Percentiles rank a stretch among this genome's conserved stretches.
phyloP scores from a whole-genome alignment of 2,797 vertebrate genomes.

The Lagodon rhomboides region DNA sequence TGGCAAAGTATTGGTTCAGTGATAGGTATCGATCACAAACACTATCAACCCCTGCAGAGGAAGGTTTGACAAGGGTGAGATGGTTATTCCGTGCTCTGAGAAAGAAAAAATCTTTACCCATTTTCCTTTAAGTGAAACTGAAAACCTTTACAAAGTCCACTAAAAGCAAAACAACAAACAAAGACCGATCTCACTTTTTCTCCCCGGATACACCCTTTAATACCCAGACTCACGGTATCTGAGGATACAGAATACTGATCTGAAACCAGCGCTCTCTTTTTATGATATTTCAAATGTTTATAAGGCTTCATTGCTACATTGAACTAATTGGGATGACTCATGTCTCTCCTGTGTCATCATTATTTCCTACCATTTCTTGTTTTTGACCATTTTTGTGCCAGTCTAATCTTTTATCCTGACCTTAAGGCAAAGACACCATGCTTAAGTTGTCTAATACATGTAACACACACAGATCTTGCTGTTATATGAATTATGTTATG shows the following conservation, averaged over 20 bases:
- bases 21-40: constrained; percentile 61
- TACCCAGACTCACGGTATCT: neutral
- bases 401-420: no score
- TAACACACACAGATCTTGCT: no score
- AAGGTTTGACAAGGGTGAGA: constrained; percentile 13
- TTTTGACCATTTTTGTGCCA: no score
- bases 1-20: constrained; percentile 32
- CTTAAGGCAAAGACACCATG: neutral
- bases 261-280: neutral
- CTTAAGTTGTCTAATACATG: neutral
- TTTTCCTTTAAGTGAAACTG: constrained; percentile 30
- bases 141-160: constrained; percentile 23
- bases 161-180: neutral
- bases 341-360: no score
- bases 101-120: constrained; percentile 25
- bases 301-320: neutral
- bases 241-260: neutral
- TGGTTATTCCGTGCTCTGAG: constrained; percentile 16
- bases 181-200: constrained; percentile 2
- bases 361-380: no score
- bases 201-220: neutral
- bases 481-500: neutral
- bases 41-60: constrained; percentile 26
- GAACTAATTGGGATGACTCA: neutral
- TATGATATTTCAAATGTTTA: neutral